Conservation (phyloP, 2,888 invertebrate genomes). For the Sycophila texana region DNA sequence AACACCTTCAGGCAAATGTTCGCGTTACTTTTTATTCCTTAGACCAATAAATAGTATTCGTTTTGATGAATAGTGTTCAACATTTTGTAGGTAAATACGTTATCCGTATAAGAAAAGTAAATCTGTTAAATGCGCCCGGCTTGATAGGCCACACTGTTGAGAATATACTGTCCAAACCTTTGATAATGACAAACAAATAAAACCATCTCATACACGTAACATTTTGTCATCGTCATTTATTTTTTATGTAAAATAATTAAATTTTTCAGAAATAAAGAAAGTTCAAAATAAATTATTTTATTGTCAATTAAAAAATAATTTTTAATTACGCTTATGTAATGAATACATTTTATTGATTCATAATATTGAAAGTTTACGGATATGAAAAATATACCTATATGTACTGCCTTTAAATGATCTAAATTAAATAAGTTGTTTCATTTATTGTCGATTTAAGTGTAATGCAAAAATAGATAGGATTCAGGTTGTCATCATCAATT, state of each 20-base stretch:
- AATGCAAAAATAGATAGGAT: neutral
- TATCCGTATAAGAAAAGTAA: slow-evolving; percentile 42
- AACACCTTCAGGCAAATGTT: slow-evolving; percentile 10
- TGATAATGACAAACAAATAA: slow-evolving; percentile 50
- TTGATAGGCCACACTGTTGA: slow-evolving; percentile 49
- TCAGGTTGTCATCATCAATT: neutral
- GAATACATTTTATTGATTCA: no score
- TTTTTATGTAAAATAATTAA: slow-evolving; percentile 52
- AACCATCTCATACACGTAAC: slow-evolving; percentile 48
- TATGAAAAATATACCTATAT: no score
- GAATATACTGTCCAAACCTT: slow-evolving; percentile 55
- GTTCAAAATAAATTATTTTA: slow-evolving; percentile 24
- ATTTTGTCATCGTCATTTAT: slow-evolving; percentile 50
- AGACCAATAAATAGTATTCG: slow-evolving; percentile 36
- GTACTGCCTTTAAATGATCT: no score
- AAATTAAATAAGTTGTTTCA: slow-evolving; percentile 20
- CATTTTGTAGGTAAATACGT: slow-evolving; percentile 52
- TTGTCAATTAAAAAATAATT: no score
- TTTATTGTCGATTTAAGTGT: neutral
- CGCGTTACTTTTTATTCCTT: slow-evolving; percentile 21
- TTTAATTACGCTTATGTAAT: no score
- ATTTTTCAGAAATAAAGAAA: slow-evolving; percentile 55
- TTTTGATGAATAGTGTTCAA: slow-evolving; percentile 39
- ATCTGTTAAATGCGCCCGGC: slow-evolving; percentile 48
- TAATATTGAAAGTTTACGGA: no score